Evolutionary conservation across 2,888 invertebrate species (phyloP), one percentile per base, ranked within the genome.

Genomic region (Eilema sororculum): DNA sequence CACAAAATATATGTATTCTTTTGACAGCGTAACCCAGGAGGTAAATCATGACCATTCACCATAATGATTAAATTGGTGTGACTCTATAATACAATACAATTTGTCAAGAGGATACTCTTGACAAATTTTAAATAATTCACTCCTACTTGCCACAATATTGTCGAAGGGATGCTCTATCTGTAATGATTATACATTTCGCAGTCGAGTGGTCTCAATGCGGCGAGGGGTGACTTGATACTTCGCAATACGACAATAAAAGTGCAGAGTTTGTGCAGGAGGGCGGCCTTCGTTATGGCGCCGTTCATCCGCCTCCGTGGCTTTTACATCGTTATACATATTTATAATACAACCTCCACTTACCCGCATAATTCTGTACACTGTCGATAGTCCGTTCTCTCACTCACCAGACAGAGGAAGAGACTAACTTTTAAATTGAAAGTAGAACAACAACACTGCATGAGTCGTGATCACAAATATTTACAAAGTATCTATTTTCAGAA

Each of bases 141-240:
- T 77, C 74, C 74, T 74, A 76, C 76, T 77, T 76, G 78, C 82
- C 84, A 84, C 86, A 88, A 85, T 91, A 90, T 92, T 89, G 87
- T 90, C 84, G 87, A 87, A 91, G 89, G 88, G 91, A 90, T 90
- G 84, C 86, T 78, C 80, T 84, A 89, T 89, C 89, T 87, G 87
- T 89, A 88, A 89, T 92, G 91, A 93, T 94, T 92, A 91, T 92
- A 85, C 90, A 84, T 86, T 92, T 92, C 89, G 89, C 90, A 91
- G 90, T 90, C 85, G 92, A 93, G 91, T 90, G 90, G 90, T 86
- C 88, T 83, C 83, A 85, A 81, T 81, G 86, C 80, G 72, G 81
- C 81, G 86, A 90, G 91, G 91, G 88, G 89, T 86, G 22, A 86
- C 69, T 71, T n/a, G 56, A 59, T 41, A 28, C 68, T 65, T 58